Percentiles rank a stretch among this genome's conserved stretches.
Evolutionary conservation across 2,113 vertebrate species (phyloP).

Genomic region (Motacilla alba): DNA sequence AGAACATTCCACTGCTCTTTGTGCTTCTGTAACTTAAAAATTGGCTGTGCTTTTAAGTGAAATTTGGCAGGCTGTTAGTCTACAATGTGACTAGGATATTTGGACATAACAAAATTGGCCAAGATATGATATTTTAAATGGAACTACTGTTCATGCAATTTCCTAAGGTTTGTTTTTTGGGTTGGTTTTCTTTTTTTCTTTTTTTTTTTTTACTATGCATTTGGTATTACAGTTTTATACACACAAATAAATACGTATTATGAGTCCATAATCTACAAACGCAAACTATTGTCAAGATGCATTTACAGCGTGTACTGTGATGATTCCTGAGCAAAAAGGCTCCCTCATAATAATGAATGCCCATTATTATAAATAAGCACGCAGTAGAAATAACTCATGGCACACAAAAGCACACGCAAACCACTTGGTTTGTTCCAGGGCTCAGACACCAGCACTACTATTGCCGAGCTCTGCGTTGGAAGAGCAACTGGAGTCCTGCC

Average conservation of each 20-base stretch:
- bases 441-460: slow-evolving; percentile 75
- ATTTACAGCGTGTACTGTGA: slow-evolving; percentile 67
- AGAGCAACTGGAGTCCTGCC: slow-evolving; percentile 76
- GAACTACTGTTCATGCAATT: slow-evolving; percentile 70
- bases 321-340: slow-evolving; percentile 72
- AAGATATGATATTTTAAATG: slow-evolving; percentile 75
- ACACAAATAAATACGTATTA: slow-evolving; percentile 76
- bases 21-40: slow-evolving; percentile 69
- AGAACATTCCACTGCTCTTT: slow-evolving; percentile 70
- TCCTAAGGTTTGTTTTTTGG: slow-evolving; percentile 45
- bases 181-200: background rate
- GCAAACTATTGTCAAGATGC: slow-evolving; percentile 73
- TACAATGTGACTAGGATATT: slow-evolving; percentile 72
- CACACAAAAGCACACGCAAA: slow-evolving; percentile 76
- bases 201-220: slow-evolving; percentile 1
- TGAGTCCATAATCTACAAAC: slow-evolving; percentile 70
- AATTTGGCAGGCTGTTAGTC: slow-evolving; percentile 70
- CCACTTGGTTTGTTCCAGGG: slow-evolving; percentile 73
- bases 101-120: slow-evolving; percentile 74
- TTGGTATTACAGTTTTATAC: slow-evolving; percentile 70
- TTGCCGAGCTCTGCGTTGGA: slow-evolving; percentile 70
- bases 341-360: slow-evolving; percentile 77
- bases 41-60: slow-evolving; percentile 64
- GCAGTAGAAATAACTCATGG: slow-evolving; percentile 74
- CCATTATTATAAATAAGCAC: slow-evolving; percentile 78